phyloP scores from a whole-genome alignment of 2,888 invertebrate species.

The Taenaris catops region DNA sequence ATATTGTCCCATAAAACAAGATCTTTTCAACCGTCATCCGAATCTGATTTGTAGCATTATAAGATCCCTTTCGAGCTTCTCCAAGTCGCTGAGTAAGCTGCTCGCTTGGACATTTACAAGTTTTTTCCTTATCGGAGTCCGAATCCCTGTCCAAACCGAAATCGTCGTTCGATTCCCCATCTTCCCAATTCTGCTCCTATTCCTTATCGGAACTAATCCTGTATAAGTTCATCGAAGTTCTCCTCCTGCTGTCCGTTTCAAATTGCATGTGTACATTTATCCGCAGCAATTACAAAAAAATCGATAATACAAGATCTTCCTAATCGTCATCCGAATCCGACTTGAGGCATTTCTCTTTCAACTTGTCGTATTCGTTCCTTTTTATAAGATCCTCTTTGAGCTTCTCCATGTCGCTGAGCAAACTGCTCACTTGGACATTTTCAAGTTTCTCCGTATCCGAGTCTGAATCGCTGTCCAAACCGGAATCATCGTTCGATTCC shows the following conservation, averaged over 20 bases:
- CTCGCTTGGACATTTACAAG: conserved; percentile 53
- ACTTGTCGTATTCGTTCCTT: conserved; percentile 60
- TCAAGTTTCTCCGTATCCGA: conserved; percentile 34
- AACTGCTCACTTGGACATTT: conserved; percentile 56
- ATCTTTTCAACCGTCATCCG: conserved; percentile 40
- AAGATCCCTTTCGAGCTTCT: conserved; percentile 53
- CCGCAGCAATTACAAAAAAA: too few species aligned
- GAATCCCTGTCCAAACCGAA: conserved; percentile 58
- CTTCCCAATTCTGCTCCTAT: conserved; percentile 34
- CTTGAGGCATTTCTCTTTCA: conserved; percentile 52
- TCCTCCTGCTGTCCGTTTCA: conserved; percentile 25
- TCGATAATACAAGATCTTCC: too few species aligned
- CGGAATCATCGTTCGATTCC: conserved; percentile 50
- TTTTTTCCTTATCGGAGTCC: conserved; percentile 33
- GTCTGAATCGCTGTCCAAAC: conserved; percentile 51
- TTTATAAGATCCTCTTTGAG: conserved; percentile 57
- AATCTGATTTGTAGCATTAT: conserved; percentile 49
- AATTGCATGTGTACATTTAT: too few species aligned
- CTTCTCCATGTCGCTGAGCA: conserved; percentile 64
- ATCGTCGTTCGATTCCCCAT: conserved; percentile 43
- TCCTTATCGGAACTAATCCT: conserved; percentile 41
- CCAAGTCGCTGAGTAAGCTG: conserved; percentile 63
- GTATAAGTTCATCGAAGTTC: conserved; percentile 45
- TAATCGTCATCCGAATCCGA: conserved; percentile 52
- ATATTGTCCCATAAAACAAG: too few species aligned